Evolutionary conservation across 2,113 vertebrate species (phyloP).

Genomic region (Pygoscelis antarcticus): DNA sequence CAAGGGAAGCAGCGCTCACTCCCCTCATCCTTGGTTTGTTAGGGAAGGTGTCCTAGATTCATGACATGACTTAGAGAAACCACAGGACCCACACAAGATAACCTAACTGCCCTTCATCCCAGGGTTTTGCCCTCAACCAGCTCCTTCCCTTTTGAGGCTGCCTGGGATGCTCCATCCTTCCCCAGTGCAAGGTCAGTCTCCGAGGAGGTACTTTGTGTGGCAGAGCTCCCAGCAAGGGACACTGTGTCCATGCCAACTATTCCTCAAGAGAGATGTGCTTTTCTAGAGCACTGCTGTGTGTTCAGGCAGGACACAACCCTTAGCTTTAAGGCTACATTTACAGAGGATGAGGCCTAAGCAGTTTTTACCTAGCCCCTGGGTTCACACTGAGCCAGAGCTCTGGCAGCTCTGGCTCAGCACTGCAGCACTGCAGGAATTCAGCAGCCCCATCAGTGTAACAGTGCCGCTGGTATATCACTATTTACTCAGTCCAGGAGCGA

Average conservation of each 20-base stretch:
- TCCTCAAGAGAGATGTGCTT: background rate
- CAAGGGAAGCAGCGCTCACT: rapidly evolving
- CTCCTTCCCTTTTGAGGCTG: background rate
- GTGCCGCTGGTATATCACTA: background rate
- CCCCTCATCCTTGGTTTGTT: background rate
- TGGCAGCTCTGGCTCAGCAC: background rate
- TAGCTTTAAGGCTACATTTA: background rate
- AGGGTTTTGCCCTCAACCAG: background rate
- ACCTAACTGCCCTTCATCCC: background rate
- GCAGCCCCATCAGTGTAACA: background rate
- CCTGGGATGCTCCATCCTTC: background rate
- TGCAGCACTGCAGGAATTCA: background rate
- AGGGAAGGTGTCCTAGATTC: background rate
- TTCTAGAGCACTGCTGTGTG: background rate
- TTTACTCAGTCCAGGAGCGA: background rate
- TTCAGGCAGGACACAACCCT: background rate
- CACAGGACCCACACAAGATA: background rate
- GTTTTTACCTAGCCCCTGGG: background rate
- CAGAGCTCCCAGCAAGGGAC: background rate
- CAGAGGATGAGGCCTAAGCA: background rate
- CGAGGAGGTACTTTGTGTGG: background rate
- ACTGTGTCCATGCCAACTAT: background rate
- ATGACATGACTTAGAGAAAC: background rate
- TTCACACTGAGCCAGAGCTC: background rate
- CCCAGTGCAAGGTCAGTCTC: background rate